Percentiles rank a stretch among this genome's conserved stretches.
Conservation (phyloP, 2,797 vertebrate species). For the Galagoides demidoff region DNA sequence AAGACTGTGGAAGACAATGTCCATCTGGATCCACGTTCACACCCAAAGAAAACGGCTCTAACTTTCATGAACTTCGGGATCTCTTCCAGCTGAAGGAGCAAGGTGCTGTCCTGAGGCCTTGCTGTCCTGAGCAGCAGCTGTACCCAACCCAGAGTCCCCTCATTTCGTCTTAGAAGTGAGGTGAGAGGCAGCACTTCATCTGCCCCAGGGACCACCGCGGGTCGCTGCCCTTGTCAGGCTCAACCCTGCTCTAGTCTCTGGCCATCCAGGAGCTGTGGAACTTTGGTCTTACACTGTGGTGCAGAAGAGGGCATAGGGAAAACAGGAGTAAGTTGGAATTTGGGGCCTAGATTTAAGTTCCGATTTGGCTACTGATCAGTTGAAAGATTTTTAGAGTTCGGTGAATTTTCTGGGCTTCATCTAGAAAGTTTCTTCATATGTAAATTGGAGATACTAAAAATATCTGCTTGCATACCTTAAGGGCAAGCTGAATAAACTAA, state of each 20-base stretch:
- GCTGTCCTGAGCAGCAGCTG: no score
- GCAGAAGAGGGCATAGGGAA: background rate
- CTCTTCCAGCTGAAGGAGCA: background rate
- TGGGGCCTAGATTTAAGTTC: background rate
- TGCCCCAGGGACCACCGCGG: background rate
- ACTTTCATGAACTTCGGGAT: background rate
- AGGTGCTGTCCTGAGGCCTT: fast-evolving
- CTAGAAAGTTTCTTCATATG: background rate
- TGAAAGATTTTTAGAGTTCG: background rate
- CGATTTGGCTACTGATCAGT: background rate
- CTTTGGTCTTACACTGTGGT: background rate
- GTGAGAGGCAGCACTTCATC: background rate
- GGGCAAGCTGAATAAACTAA: background rate
- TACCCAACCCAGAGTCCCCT: background rate
- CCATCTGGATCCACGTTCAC: background rate
- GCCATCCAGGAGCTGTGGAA: background rate
- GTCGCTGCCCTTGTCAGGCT: background rate
- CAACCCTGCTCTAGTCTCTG: background rate
- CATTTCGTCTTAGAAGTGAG: background rate
- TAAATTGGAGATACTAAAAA: background rate
- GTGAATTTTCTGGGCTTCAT: conserved; percentile 22
- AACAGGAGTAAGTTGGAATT: background rate
- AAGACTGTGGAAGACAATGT: background rate
- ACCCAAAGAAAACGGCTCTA: background rate
- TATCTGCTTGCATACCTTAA: background rate